phyloP scores from a whole-genome alignment of 2,888 invertebrate genomes.

The Chloroclysta siterata region DNA sequence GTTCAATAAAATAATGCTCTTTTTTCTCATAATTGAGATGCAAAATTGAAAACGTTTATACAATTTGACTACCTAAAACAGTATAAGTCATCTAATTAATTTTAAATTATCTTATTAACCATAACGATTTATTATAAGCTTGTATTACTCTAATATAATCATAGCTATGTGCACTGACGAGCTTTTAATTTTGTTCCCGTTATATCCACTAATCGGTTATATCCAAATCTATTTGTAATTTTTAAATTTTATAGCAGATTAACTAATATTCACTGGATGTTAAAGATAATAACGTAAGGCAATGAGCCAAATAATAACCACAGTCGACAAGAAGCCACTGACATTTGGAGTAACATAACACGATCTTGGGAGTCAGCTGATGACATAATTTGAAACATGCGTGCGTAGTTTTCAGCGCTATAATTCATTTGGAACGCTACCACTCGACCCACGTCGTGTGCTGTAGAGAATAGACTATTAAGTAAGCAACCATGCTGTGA shows the following conservation, averaged over 20 bases:
- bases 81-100: no score
- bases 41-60: no score
- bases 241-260: conserved; percentile 46
- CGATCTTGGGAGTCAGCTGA: conserved; percentile 64
- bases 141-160: no score
- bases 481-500: conserved; percentile 24
- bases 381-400: conserved; percentile 75
- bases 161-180: no score
- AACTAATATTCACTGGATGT: conserved; percentile 53
- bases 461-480: conserved; percentile 33
- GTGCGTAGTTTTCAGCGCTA: conserved; percentile 60
- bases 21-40: no score
- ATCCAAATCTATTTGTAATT: conserved; percentile 20
- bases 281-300: conserved; percentile 68
- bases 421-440: conserved; percentile 63
- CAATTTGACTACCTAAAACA: no score
- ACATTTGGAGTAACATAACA: conserved; percentile 71
- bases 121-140: no score
- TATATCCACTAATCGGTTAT: no score
- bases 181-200: no score
- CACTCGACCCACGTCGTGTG: conserved; percentile 42
- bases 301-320: conserved; percentile 76
- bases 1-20: no score
- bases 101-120: no score
- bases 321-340: conserved; percentile 60